These are phyloP conservation scores for Sipha flava DNA, from an alignment of 1,140 invertebrate genomes.

Conservation along the genomic window DNA sequence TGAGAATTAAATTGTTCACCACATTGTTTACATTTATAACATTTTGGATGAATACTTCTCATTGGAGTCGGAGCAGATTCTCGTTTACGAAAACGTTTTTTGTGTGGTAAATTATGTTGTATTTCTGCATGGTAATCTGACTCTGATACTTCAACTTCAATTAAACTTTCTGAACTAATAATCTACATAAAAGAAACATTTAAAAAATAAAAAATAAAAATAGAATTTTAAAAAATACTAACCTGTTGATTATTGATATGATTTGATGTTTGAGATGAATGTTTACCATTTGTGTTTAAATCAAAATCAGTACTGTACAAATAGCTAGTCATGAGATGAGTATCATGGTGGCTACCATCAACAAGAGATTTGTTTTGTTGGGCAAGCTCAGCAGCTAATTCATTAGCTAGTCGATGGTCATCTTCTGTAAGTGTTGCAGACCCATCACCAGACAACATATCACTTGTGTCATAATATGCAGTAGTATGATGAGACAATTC, in stretches of 20 bases:
- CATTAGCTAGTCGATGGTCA: conserved; percentile 18
- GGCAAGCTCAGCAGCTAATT: conserved; percentile 20
- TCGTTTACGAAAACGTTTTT: conserved; percentile 57
- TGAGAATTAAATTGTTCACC: conserved; percentile 42
- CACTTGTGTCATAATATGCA: conserved; percentile 12
- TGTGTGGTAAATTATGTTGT: conserved; percentile 56
- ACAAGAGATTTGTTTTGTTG: conserved; percentile 20
- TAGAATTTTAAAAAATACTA: background rate
- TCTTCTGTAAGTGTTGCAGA: conserved; percentile 9
- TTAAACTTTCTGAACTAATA: conserved; percentile 18
- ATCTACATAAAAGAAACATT: background rate
- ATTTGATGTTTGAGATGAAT: background rate
- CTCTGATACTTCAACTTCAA: conserved; percentile 25
- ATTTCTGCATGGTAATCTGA: conserved; percentile 22
- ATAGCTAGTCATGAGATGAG: conserved; percentile 25
- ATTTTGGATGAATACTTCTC: conserved; percentile 39
- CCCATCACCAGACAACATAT: conserved; percentile 24
- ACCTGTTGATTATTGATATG: conserved; percentile 24
- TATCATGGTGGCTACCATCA: background rate
- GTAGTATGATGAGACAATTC: conserved; percentile 13
- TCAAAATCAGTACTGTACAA: conserved; percentile 21
- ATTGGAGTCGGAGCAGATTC: conserved; percentile 38
- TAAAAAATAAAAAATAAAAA: background rate
- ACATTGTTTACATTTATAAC: conserved; percentile 44
- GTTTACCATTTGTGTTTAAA: background rate